phyloP scores from a whole-genome alignment of 2,888 invertebrate species.

The Drosophila prostipennis region DNA sequence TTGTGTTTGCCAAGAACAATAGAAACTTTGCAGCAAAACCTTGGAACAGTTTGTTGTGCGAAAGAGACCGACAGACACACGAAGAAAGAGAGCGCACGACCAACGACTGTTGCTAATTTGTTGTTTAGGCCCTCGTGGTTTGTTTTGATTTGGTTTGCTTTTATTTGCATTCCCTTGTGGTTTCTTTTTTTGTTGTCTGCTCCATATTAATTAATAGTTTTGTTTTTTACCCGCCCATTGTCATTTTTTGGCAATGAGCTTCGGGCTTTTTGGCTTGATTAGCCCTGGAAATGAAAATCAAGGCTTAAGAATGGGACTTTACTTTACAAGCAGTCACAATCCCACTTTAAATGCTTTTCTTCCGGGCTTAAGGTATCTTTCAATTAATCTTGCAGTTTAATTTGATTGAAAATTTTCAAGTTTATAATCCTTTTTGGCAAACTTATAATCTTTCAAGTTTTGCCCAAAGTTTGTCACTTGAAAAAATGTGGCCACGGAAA shows the following conservation, averaged over 20 bases:
- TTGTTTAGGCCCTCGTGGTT: conserved; percentile 50
- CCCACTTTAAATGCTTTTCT: conserved; percentile 20
- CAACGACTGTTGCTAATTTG: conserved; percentile 71
- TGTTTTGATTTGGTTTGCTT: conserved; percentile 40
- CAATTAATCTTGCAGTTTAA: conserved; percentile 41
- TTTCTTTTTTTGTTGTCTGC: conserved; percentile 17
- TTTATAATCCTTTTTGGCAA: conserved; percentile 37
- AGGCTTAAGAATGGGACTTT: conserved; percentile 1
- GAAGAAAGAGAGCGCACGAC: conserved; percentile 10
- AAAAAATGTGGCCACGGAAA: conserved; percentile 16
- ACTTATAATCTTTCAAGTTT: conserved; percentile 41
- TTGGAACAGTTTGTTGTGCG: conserved; percentile 67
- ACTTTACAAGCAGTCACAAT: not conserved
- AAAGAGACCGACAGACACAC: conserved; percentile 5
- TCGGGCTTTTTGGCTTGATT: conserved; percentile 65
- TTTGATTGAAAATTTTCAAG: conserved; percentile 29
- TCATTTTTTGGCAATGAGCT: conserved; percentile 56
- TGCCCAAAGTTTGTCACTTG: conserved; percentile 31
- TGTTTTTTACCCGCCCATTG: conserved; percentile 51
- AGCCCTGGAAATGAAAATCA: conserved; percentile 39
- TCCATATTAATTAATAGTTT: conserved; percentile 33
- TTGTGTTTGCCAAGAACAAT: conserved; percentile 57
- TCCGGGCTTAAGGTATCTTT: conserved; percentile 29
- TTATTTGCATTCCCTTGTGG: conserved; percentile 33
- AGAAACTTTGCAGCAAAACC: conserved; percentile 56